These are phyloP conservation scores for Paraescarpia echinospica DNA, from an alignment of 1,140 invertebrate species.

Conservation along the genomic window DNA sequence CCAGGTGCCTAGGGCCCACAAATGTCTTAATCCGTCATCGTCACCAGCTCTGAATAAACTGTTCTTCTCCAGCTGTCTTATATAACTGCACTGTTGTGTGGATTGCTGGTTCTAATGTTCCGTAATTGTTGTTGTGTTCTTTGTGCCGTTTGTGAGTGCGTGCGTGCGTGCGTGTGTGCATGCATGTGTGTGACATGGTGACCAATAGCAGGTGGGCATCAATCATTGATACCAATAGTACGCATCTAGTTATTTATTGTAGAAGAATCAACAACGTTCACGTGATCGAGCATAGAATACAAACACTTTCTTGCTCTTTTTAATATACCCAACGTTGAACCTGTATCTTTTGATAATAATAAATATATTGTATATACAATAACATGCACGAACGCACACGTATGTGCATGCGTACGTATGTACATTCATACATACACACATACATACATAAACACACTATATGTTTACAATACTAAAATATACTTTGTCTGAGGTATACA, in stretches of 20 bases:
- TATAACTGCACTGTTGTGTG: no score
- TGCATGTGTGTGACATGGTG: neutral
- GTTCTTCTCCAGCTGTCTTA: no score
- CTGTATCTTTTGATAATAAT: neutral
- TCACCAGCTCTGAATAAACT: no score
- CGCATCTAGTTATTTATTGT: neutral
- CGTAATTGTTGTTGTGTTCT: no score
- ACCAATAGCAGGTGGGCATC: neutral
- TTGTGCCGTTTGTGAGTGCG: neutral
- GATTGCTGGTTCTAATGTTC: no score
- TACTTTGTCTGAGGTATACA: neutral
- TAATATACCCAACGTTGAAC: neutral
- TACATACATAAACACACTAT: neutral
- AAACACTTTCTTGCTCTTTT: neutral
- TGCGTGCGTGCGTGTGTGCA: neutral
- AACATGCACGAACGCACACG: neutral
- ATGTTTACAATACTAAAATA: neutral
- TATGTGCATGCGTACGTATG: no score
- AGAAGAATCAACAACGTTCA: neutral
- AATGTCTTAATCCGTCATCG: no score
- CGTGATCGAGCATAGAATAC: neutral
- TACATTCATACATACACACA: no score
- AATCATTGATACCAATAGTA: neutral
- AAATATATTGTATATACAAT: neutral
- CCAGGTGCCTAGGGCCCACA: no score